These are phyloP conservation scores for Blastomussa wellsi DNA, from an alignment of 92 coral and sea anemone species.

Conservation along the genomic window DNA sequence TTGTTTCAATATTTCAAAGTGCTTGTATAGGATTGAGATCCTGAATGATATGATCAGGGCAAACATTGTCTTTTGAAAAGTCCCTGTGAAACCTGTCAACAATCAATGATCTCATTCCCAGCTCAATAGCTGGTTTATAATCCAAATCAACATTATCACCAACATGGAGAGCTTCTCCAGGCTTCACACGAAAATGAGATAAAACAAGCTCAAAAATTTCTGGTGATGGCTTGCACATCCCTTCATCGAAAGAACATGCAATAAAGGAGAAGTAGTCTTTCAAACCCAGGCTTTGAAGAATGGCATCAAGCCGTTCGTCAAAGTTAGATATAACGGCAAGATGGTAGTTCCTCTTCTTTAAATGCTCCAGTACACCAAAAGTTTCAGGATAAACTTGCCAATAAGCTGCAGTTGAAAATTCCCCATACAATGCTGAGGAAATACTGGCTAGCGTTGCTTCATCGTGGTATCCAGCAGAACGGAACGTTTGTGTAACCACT, in stretches of 20 bases:
- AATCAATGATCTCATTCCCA: constrained; percentile 77
- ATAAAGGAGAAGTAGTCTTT: constrained; percentile 67
- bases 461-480: constrained; percentile 55
- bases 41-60: constrained; percentile 40
- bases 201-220: constrained; percentile 74
- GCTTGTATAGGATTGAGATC: constrained; percentile 40
- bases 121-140: constrained; percentile 68
- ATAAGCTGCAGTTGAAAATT: constrained; percentile 53
- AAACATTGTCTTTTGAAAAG: constrained; percentile 1
- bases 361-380: constrained; percentile 56
- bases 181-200: constrained; percentile 36
- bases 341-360: constrained; percentile 44
- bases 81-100: constrained; percentile 51
- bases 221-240: constrained; percentile 71
- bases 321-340: constrained; percentile 89
- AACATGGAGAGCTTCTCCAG: constrained; percentile 70
- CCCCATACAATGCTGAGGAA: constrained; percentile 56
- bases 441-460: constrained; percentile 49
- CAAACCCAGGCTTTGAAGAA: constrained; percentile 62
- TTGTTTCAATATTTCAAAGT: neutral
- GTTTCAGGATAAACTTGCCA: constrained; percentile 90
- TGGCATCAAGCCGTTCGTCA: constrained; percentile 77
- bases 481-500: constrained; percentile 68
- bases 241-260: constrained; percentile 69
- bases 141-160: constrained; percentile 80